Evolutionary conservation across 2,797 vertebrate species (phyloP).

Genomic region (Sylvilagus floridanus): DNA sequence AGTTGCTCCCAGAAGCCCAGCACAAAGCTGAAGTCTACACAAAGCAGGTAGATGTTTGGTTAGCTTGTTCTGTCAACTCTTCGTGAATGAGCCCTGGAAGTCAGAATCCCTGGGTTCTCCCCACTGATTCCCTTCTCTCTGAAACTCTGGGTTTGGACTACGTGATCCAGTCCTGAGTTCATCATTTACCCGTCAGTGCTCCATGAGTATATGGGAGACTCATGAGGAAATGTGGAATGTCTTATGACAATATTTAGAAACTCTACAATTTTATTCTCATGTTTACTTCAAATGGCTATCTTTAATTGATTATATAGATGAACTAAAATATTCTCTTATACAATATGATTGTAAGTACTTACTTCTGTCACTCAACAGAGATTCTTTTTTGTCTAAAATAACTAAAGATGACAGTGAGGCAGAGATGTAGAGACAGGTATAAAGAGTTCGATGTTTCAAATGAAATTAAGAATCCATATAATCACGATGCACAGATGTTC

Average conservation of each 20-base stretch:
- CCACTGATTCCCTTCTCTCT: background rate
- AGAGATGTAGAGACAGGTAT: background rate
- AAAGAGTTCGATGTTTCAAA: background rate
- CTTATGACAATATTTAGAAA: background rate
- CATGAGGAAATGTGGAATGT: background rate
- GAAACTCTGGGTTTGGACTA: background rate
- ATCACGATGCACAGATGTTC: background rate
- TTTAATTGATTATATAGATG: background rate
- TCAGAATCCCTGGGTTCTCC: background rate
- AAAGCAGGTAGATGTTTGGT: slow-evolving; percentile 91
- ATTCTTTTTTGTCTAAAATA: background rate
- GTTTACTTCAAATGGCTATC: background rate
- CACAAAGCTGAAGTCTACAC: slow-evolving; percentile 95
- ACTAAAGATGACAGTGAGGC: background rate
- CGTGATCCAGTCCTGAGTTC: background rate
- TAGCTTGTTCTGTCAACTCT: background rate
- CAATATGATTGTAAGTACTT: background rate
- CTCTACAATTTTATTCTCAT: background rate
- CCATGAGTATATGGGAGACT: background rate
- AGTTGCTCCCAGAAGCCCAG: slow-evolving; percentile 96
- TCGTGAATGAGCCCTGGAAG: background rate
- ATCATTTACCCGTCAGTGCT: background rate
- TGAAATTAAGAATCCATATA: background rate
- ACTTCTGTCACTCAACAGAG: background rate
- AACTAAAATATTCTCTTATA: background rate